Base-by-base conservation (phyloP, 2,113 vertebrate genomes). In the Anarhynchus alexandrinus region DNA sequence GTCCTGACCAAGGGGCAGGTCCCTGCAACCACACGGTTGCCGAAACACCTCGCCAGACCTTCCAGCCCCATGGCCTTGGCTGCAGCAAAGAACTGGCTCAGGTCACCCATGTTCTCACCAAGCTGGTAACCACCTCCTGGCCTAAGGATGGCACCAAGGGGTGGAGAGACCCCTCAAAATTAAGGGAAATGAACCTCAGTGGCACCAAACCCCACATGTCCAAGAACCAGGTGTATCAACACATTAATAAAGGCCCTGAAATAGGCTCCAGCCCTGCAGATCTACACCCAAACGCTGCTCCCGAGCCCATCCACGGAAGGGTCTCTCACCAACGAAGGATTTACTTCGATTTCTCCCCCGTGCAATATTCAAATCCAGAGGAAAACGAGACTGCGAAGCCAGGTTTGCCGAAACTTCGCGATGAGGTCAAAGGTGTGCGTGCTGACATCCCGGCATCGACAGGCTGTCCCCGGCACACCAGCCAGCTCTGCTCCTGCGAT, bases 381-480 rank as follows among this genome's bases (percentile, higher is more conserved):
- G 30, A 40, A 59, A 66, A 59, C 0, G 0, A 0, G 8, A 20
- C 32, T 0, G 0, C 36, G 43, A 51, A 70, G 74, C 19, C 59
- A n/a, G 51, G 45, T 45, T 70, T 49, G 59, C 19, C 71, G 42
- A 7, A 83, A 49, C 42, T 5, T 5, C 0, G 1, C 7, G 71
- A 45, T 9, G 91, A 84, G 91, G 86, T 59, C 62, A 73, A 26
- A 94, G 83, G 80, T 4, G 15, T 0, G 19, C 0, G 3, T 38
- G 73, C 51, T 80, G 95, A 18, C 73, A 93, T 57, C 91, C 9
- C 4, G 3, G 32, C 4, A 86, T 55, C 7, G 71, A 71, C 82
- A 74, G 85, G 78, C 64, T 45, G 82, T 62, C 88, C 34, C 34
- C 2, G 30, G 11, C 19, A 29, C 54, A 13, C 47, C 69, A 64